Percentiles rank a stretch among this genome's conserved stretches.
These are phyloP conservation scores for Trachelipus rathkii DNA, from an alignment of 1,140 invertebrate species.

Conservation along the genomic window DNA sequence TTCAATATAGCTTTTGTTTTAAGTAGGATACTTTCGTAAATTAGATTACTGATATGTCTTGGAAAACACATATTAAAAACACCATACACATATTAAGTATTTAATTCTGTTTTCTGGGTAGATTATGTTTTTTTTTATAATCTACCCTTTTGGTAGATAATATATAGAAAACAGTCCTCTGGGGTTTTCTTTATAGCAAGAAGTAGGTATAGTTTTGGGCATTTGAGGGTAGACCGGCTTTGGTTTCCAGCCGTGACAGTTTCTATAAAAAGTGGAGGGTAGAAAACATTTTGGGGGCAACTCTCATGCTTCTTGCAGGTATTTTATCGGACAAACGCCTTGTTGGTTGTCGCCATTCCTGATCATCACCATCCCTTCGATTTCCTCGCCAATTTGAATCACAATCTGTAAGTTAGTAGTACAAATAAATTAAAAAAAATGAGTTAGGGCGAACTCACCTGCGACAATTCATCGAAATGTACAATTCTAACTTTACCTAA, in stretches of 20 bases:
- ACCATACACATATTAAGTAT: too few species aligned
- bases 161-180: conserved; percentile 8
- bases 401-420: conserved; percentile 56
- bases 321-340: conserved; percentile 63
- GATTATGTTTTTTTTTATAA: background rate
- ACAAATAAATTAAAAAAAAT: conserved; percentile 1
- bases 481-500: background rate
- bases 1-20: too few species aligned
- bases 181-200: background rate
- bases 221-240: conserved; percentile 2
- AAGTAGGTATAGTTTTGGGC: background rate
- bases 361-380: conserved; percentile 88
- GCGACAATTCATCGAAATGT: background rate
- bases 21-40: too few species aligned
- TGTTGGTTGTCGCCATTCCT: conserved; percentile 79
- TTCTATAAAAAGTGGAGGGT: conserved; percentile 17
- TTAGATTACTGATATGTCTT: too few species aligned
- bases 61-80: too few species aligned
- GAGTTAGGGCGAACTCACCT: background rate
- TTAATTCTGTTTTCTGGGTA: too few species aligned
- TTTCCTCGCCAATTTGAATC: conserved; percentile 74
- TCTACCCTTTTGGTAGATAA: background rate
- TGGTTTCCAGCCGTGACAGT: conserved; percentile 3
- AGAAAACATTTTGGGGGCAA: conserved; percentile 6
- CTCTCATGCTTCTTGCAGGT: conserved; percentile 54